Conservation (phyloP, 2,797 vertebrate genomes). For the Acomys russatus region DNA sequence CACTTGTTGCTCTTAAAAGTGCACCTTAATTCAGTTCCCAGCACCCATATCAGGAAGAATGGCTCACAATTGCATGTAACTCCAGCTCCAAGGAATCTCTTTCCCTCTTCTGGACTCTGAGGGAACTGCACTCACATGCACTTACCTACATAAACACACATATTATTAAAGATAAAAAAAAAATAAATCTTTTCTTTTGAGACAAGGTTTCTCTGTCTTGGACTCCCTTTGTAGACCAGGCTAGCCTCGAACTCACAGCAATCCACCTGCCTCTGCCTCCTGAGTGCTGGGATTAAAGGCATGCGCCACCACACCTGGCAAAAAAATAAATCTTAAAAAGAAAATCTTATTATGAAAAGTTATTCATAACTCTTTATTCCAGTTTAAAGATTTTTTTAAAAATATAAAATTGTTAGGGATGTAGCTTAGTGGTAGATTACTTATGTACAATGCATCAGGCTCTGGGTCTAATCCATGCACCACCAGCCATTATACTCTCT, state of each 20-base stretch:
- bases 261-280: too few relatives aligned
- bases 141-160: background rate
- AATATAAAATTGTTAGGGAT: background rate
- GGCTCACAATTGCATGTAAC: background rate
- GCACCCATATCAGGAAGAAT: background rate
- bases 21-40: background rate
- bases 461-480: background rate
- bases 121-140: background rate
- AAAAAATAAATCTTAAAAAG: background rate
- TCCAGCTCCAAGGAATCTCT: background rate
- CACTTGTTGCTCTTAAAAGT: background rate
- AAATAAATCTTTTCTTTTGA: too few relatives aligned
- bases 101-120: background rate
- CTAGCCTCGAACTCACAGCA: too few relatives aligned
- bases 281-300: too few relatives aligned
- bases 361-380: background rate
- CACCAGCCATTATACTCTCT: background rate
- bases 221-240: too few relatives aligned
- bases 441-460: background rate
- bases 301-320: too few relatives aligned
- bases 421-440: background rate
- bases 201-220: too few relatives aligned
- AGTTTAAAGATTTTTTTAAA: too few relatives aligned
- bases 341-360: background rate
- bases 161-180: background rate